These are phyloP conservation scores for Trichogramma dendrolimi DNA, from an alignment of 2,888 invertebrate genomes.

Conservation along the genomic window DNA sequence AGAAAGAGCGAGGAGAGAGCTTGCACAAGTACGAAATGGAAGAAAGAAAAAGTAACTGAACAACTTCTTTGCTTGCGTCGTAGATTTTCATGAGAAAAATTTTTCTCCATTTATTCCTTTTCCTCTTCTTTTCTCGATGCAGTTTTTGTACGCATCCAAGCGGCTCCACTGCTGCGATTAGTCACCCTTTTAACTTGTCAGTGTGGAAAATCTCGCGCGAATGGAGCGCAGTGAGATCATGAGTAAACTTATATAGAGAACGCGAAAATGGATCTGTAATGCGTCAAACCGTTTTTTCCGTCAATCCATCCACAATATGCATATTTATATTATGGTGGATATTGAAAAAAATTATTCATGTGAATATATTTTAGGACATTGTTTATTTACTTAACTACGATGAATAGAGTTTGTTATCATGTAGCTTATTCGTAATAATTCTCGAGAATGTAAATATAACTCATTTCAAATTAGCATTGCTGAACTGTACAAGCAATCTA, in stretches of 20 bases:
- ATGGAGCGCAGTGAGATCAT: too few relatives aligned
- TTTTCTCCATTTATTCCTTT: not conserved
- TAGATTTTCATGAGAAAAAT: slow-evolving; percentile 21
- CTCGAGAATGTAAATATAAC: too few relatives aligned
- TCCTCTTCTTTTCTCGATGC: slow-evolving; percentile 4
- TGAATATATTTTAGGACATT: too few relatives aligned
- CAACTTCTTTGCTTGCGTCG: slow-evolving; percentile 7
- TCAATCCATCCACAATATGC: too few relatives aligned
- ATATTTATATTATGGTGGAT: too few relatives aligned
- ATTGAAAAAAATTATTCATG: too few relatives aligned
- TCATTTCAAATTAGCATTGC: too few relatives aligned
- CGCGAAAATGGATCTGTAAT: not conserved
- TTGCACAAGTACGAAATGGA: slow-evolving; percentile 18
- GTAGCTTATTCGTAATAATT: too few relatives aligned
- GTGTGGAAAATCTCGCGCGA: slow-evolving; percentile 12
- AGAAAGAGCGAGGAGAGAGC: not conserved
- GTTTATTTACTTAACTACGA: too few relatives aligned
- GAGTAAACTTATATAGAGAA: slow-evolving; percentile 14
- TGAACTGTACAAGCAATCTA: too few relatives aligned
- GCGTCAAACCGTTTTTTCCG: too few relatives aligned
- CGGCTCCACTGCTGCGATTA: slow-evolving; percentile 9
- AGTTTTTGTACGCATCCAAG: slow-evolving; percentile 3
- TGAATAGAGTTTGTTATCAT: too few relatives aligned
- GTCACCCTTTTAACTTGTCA: slow-evolving; percentile 13
- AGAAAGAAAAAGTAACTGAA: slow-evolving; percentile 2